Conservation (phyloP, 2,888 invertebrate species). For the Heliconius erato region DNA sequence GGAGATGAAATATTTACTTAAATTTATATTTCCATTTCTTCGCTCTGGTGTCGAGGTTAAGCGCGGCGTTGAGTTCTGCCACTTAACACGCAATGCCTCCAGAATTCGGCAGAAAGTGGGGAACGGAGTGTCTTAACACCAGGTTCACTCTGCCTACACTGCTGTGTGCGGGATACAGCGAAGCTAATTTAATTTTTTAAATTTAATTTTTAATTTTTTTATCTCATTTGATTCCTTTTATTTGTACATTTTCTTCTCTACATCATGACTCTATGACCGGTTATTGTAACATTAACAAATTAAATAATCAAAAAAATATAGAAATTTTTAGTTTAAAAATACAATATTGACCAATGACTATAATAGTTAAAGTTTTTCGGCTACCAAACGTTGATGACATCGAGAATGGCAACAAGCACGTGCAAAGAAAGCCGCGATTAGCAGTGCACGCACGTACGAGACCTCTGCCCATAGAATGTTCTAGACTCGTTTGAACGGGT, state of each 20-base stretch:
- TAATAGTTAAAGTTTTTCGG: neutral
- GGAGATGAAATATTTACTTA: too few relatives aligned
- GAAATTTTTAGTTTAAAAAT: neutral
- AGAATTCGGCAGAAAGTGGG: too few relatives aligned
- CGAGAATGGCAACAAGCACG: slow-evolving; percentile 14
- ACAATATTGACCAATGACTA: neutral
- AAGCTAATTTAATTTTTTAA: too few relatives aligned
- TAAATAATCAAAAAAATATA: neutral
- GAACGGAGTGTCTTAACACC: too few relatives aligned
- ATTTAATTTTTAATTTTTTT: too few relatives aligned
- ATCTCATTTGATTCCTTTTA: neutral
- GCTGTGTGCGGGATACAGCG: too few relatives aligned
- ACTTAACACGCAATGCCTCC: too few relatives aligned
- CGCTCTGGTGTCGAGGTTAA: too few relatives aligned
- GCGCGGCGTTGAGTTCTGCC: too few relatives aligned
- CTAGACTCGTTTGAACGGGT: slow-evolving; percentile 25
- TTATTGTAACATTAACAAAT: neutral
- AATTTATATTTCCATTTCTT: too few relatives aligned
- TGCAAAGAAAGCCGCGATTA: slow-evolving; percentile 58
- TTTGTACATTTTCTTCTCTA: neutral
- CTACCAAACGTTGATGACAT: neutral
- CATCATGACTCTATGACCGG: neutral
- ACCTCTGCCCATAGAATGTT: slow-evolving; percentile 40
- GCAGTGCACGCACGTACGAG: slow-evolving; percentile 56
- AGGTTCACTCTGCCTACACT: too few relatives aligned